A percentile compares a stretch with the other conserved stretches of the same genome.
Evolutionary conservation across 2,797 vertebrate species (phyloP).

Genomic region (Scolopax bukidnonensis): DNA sequence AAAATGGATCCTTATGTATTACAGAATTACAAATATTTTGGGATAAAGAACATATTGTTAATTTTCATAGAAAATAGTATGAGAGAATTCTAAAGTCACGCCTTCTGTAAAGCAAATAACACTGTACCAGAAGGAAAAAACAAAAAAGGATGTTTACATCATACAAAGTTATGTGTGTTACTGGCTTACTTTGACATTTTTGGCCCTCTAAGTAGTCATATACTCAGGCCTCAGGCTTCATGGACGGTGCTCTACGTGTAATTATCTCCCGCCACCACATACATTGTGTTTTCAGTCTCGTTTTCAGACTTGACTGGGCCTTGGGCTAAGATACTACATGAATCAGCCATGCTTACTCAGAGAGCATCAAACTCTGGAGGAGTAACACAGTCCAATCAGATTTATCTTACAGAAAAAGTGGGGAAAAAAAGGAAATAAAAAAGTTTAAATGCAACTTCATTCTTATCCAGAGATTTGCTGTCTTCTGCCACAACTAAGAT

Average conservation of each 20-base stretch:
- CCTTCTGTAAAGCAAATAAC: not conserved
- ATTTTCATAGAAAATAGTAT: not conserved
- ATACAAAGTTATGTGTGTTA: not conserved
- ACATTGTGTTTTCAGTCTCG: not conserved
- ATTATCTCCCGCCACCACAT: not conserved
- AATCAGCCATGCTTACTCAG: not conserved
- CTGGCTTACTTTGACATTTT: not conserved
- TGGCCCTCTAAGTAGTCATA: not conserved
- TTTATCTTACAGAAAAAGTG: not conserved
- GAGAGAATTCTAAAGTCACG: not conserved
- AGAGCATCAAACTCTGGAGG: fast-evolving
- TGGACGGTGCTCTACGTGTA: not conserved
- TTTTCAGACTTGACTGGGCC: not conserved
- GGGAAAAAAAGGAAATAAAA: not conserved
- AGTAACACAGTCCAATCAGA: not conserved
- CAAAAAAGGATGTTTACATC: not conserved
- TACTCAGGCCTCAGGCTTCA: not conserved
- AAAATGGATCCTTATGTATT: not conserved
- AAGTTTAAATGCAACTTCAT: not conserved
- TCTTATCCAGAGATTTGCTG: not conserved
- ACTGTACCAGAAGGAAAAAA: not conserved
- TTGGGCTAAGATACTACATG: not conserved
- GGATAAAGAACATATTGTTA: not conserved
- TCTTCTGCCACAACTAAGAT: not conserved
- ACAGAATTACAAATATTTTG: not conserved